Evolutionary conservation across 2,113 vertebrate genomes (phyloP), one percentile per base, ranked within the genome.

Genomic region (Xiphorhynchus elegans): DNA sequence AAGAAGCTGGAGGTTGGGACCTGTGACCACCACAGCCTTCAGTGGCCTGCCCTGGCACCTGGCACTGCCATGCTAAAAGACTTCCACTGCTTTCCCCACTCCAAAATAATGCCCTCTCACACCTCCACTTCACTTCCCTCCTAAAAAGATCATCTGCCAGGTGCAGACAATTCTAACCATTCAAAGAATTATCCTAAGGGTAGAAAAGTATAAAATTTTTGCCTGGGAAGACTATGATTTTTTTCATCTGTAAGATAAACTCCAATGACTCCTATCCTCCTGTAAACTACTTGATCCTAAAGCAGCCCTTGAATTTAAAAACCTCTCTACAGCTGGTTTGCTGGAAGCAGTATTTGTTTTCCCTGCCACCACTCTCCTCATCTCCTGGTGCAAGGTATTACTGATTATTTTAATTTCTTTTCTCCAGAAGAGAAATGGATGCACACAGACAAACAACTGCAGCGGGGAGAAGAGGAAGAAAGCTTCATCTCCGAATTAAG

Each of bases 361-460:
- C 40, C 58, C 78, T 83, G 62, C 70, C 75, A 90, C 59, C 40
- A 55, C 47, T 44, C 33, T 37, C 20, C 11, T 88, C 37, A 44
- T 73, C 69, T 93, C 52, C 90, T 77, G 40, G 56, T 87, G 58
- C 74, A 92, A 87, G 49, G 74, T 78, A 84, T 75, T 56, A 75
- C 84, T 37, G 55, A 72, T 87, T 39, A 79, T 62, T 94, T 89
- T 86, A 49, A 91, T 89, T 89, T 84, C 73, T 67, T 42, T 59
- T 77, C 89, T 18, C 31, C 23, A 39, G 72, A 80, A 83, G 31
- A 90, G 44, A 56, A 86, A 37, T 25, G 55, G 64, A 78, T 87
- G 58, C 66, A 92, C 62, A 62, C 58, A 73, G 42, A 55, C 73
- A 93, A 94, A 95, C 90, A 93, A 90, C 86, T 47, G 68, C 86